Percentiles rank a stretch among this genome's conserved stretches.
These are phyloP conservation scores for Micrasema longulum DNA, from an alignment of 1,140 invertebrate genomes.

Conservation along the genomic window DNA sequence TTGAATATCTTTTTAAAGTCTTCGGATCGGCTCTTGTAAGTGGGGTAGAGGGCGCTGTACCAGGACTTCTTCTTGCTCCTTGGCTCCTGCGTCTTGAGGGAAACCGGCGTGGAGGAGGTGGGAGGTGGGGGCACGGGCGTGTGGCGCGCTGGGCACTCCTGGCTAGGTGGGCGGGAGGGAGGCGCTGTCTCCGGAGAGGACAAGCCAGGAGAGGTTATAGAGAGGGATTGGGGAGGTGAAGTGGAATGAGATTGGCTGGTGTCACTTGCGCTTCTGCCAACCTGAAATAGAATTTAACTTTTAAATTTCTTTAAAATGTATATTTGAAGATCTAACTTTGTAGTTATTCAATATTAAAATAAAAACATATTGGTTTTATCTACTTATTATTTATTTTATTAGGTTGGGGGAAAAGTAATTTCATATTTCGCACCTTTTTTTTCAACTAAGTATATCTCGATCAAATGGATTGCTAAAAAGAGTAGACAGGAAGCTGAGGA, in stretches of 20 bases:
- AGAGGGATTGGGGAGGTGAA: slow-evolving; percentile 36
- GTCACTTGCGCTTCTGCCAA: slow-evolving; percentile 30
- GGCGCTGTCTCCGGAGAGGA: slow-evolving; percentile 24
- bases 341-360: no score
- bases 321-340: no score
- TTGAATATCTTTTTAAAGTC: slow-evolving; percentile 95
- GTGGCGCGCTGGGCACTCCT: slow-evolving; percentile 56
- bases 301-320: no score
- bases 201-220: slow-evolving; percentile 38
- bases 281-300: slow-evolving; percentile 26
- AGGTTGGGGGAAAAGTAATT: no score
- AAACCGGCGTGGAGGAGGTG: slow-evolving; percentile 57
- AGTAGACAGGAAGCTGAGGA: no score
- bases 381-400: no score
- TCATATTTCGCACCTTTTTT: no score
- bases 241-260: slow-evolving; percentile 7
- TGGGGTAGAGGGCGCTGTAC: slow-evolving; percentile 91
- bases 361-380: no score
- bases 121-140: slow-evolving; percentile 53
- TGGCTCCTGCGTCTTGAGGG: slow-evolving; percentile 55
- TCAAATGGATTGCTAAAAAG: no score
- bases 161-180: slow-evolving; percentile 50
- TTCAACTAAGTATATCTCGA: no score
- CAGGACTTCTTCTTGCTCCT: slow-evolving; percentile 70
- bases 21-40: slow-evolving; percentile 91